A percentile compares a stretch with the other conserved stretches of the same genome.
These are phyloP conservation scores for Megaustenia siamemsis DNA, from an alignment of 2,888 invertebrate genomes.

Conservation along the genomic window DNA sequence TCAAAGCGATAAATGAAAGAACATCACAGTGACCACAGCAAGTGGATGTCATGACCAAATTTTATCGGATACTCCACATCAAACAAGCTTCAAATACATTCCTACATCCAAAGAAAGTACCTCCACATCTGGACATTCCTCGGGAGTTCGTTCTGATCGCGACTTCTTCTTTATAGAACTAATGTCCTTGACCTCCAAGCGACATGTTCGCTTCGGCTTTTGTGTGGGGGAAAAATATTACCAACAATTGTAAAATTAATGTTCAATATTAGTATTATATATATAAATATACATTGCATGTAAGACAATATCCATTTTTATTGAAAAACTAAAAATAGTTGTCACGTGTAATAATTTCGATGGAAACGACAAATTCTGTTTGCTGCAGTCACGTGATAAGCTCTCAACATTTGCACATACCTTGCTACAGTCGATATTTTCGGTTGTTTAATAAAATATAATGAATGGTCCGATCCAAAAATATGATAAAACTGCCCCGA, in stretches of 20 bases:
- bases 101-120: not conserved
- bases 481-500: too few relatives aligned
- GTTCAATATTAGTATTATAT: too few relatives aligned
- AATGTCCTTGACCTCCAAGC: conserved; percentile 63
- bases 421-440: conserved; percentile 56
- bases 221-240: not conserved
- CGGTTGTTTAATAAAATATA: too few relatives aligned
- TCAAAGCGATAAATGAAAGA: not conserved
- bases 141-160: conserved; percentile 40
- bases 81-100: not conserved
- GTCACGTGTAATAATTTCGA: not conserved
- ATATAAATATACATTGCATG: too few relatives aligned
- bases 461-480: too few relatives aligned
- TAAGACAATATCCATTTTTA: too few relatives aligned
- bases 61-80: not conserved
- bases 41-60: not conserved
- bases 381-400: conserved; percentile 69
- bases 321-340: not conserved
- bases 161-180: conserved; percentile 55
- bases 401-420: conserved; percentile 3
- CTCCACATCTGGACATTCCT: not conserved
- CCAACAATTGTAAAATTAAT: not conserved
- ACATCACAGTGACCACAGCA: not conserved
- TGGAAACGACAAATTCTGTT: conserved; percentile 12
- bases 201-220: conserved; percentile 62